Conservation (phyloP, 1,140 invertebrate genomes). For the Wiebesia pumilae region DNA sequence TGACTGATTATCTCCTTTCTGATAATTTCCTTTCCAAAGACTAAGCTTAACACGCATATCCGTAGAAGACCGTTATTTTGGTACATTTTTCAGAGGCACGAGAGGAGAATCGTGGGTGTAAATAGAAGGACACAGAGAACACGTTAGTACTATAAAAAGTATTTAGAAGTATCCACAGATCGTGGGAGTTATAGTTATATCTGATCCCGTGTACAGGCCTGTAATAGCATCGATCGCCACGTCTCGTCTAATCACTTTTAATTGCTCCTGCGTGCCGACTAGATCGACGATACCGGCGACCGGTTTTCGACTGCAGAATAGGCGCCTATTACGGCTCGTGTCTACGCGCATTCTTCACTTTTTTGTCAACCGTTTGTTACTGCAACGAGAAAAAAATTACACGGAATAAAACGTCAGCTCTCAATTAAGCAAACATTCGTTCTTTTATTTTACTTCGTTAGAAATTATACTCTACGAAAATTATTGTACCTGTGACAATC, state of each 20-base stretch:
- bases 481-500: background rate
- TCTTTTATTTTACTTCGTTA: background rate
- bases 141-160: too few relatives aligned
- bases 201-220: background rate
- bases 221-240: background rate
- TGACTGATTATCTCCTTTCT: too few relatives aligned
- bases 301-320: background rate
- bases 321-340: background rate
- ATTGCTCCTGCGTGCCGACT: background rate
- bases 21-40: too few relatives aligned
- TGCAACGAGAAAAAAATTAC: background rate
- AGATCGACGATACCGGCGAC: background rate
- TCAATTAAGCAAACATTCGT: background rate
- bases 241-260: conserved; percentile 29
- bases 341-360: background rate
- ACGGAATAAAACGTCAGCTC: background rate
- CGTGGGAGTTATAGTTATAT: background rate
- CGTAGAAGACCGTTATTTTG: too few relatives aligned
- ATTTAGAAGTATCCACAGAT: background rate
- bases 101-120: too few relatives aligned
- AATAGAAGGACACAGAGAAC: too few relatives aligned
- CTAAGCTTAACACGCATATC: too few relatives aligned
- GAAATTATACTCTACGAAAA: background rate
- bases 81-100: too few relatives aligned
- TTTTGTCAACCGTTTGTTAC: background rate